phyloP scores from a whole-genome alignment of 2,113 vertebrate species.

The Rhea pennata region DNA sequence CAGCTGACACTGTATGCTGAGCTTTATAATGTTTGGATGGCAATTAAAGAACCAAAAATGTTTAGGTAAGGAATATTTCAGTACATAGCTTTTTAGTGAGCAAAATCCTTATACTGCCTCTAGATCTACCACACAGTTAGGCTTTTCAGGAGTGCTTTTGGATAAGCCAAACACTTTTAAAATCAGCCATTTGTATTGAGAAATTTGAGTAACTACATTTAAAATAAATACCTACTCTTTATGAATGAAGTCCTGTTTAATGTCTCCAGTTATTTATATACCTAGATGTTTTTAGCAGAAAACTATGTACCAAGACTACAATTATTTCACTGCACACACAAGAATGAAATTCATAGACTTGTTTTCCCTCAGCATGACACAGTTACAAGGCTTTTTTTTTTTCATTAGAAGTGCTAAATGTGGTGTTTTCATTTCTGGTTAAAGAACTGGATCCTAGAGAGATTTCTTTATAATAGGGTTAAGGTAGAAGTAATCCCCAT shows the following conservation, averaged over 20 bases:
- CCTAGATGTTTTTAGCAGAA: slow-evolving; percentile 44
- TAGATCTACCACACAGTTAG: slow-evolving; percentile 40
- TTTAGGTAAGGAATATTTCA: slow-evolving; percentile 50
- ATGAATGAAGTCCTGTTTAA: slow-evolving; percentile 66
- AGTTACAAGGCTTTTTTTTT: slow-evolving; percentile 14
- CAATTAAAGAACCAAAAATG: slow-evolving; percentile 53
- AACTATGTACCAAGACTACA: slow-evolving; percentile 48
- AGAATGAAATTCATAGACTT: slow-evolving; percentile 47
- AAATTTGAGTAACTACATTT: slow-evolving; percentile 58
- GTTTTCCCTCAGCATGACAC: slow-evolving; percentile 4
- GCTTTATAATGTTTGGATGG: slow-evolving; percentile 22
- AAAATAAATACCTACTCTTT: slow-evolving; percentile 53
- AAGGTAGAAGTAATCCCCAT: slow-evolving; percentile 1
- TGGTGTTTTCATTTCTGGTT: slow-evolving; percentile 24
- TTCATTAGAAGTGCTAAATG: slow-evolving; percentile 4
- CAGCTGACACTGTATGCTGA: not conserved
- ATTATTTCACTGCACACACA: slow-evolving; percentile 20
- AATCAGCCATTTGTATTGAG: slow-evolving; percentile 19
- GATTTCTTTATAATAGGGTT: not conserved
- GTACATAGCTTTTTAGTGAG: slow-evolving; percentile 24
- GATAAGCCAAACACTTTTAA: slow-evolving; percentile 37
- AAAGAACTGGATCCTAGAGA: not conserved
- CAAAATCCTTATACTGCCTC: slow-evolving; percentile 29
- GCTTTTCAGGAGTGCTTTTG: slow-evolving; percentile 42
- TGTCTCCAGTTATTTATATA: slow-evolving; percentile 55